Evolutionary conservation across 2,113 vertebrate species (phyloP), one percentile per base, ranked within the genome.

Genomic region (Deroptyus accipitrinus): DNA sequence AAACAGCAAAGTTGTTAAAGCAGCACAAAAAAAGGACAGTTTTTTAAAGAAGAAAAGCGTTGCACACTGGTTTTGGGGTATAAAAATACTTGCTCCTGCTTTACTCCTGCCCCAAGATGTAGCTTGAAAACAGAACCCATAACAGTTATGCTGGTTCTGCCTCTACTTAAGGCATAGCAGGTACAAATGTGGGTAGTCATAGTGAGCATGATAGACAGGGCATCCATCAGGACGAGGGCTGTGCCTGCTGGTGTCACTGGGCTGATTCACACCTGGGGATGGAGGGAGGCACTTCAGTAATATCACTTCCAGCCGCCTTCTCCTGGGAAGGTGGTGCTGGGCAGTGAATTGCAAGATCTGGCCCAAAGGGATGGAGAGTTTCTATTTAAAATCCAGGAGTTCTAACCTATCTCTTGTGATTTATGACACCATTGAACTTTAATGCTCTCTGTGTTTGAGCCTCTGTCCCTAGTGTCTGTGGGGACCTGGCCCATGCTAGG

Each of bases 181-280:
- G n/a, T 31, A 11, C 42, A 10, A 23, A 33, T 2, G 46, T 1
- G 16, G 49, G 70, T 42, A 49, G 70, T 2, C 0, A 1, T 4
- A 7, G 68, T 5, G 41, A 20, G 8, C 14, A 57, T 52, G 89
- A 11, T 15, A 18, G 52, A 9, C 37, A 17, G 44, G 3, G 20
- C 42, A 8, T 37, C 85, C 27, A 2, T 15, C 1, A 7, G 48
- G 68, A 25, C 0, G 1, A 42, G 63, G 63, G 70, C 6, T 22
- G 62, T 35, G 48, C 17, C 35, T 0, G 13, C 62, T 49, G 59
- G 57, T 90, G 78, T 41, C n/a, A 7, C 33, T 0, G 11, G 62
- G 62, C 51, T 7, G 39, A 52, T 46, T n/a, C 16, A 13, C 20
- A 44, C 8, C 35, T 7, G 33, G 20, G 64, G 46, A 7, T 54